Conservation (phyloP, 2,888 invertebrate genomes). For the Notocelia uddmanniana region DNA sequence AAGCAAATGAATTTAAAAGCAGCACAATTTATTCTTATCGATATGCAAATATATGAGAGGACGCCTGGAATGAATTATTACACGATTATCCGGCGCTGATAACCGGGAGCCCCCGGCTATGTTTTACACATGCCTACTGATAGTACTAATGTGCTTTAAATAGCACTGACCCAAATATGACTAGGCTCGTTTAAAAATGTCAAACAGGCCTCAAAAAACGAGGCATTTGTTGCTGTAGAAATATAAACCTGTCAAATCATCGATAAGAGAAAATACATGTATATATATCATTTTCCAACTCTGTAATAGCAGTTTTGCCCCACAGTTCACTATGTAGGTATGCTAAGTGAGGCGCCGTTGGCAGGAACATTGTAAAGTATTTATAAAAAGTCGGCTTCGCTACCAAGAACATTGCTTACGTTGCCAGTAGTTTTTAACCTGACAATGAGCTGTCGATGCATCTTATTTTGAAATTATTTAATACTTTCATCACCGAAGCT, state of each 20-base stretch:
- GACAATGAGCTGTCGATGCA: too few relatives aligned
- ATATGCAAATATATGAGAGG: slow-evolving; percentile 37
- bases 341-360: too few relatives aligned
- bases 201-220: neutral
- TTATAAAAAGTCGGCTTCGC: too few relatives aligned
- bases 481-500: neutral
- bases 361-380: too few relatives aligned
- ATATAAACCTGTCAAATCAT: too few relatives aligned
- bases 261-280: too few relatives aligned
- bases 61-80: slow-evolving; percentile 37
- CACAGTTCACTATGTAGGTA: too few relatives aligned
- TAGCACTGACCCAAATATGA: neutral
- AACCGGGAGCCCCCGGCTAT: slow-evolving; percentile 21
- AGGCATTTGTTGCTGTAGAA: neutral
- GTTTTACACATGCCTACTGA: slow-evolving; percentile 20
- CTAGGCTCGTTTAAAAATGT: neutral
- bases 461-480: too few relatives aligned
- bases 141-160: slow-evolving; percentile 15
- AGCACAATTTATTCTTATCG: slow-evolving; percentile 40
- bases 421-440: too few relatives aligned
- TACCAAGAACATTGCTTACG: too few relatives aligned
- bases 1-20: slow-evolving; percentile 25
- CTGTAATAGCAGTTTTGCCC: too few relatives aligned
- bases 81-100: slow-evolving; percentile 40
- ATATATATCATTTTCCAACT: too few relatives aligned